Base-by-base conservation (phyloP, 2,797 vertebrate species). In the Oryzias dopingdopingensis region DNA sequence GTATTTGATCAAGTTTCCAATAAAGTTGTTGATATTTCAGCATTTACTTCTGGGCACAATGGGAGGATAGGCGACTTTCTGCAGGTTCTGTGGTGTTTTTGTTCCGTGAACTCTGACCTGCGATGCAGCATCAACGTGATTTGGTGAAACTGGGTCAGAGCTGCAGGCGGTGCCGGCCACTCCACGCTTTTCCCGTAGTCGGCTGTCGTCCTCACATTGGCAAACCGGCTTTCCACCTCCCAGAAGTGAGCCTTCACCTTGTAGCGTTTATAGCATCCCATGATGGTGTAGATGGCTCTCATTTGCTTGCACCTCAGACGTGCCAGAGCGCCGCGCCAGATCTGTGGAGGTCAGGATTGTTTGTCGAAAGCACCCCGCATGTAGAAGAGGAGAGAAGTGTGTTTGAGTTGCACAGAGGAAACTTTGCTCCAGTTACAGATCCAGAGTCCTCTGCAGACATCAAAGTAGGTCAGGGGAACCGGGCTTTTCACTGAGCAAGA, bases 271-370 rank as follows among this genome's bases (percentile, higher is more conserved):
- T 93, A 98, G 70, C 82, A 90, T 44, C 88, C 86, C 94, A 97
- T 95, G 86, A 97, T 94, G 77, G 84, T 24, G 64, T 94, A 96
- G 67, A 94, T 58, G 1, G 96, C 94, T 0, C 88, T 86, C 76
- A 97, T 89, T 8, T 74, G 70, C 4, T 84, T 81, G 74, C 93
- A 96, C 5, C 79, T 86, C 77, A 80, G 86, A 0, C 96, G 91
- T 0, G 94, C 96, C 57, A 96, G 68, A 2, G 96, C 92, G 0
- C 96, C 96, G 0, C 96, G 91, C 96, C 95, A 97, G 0, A 96
- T 92, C 96, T 88, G 51, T 1, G 12, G 5, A 37, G 45, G 15
- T 10, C 14, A 50, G 47, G 10, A n/a, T 20, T 45, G 6, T 45
- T 54, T 54, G 0, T 7, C 24, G n/a, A 15, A 42, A 45, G 65